These are phyloP conservation scores for Dryas iulia DNA, from an alignment of 1,140 invertebrate genomes.

Conservation along the genomic window DNA sequence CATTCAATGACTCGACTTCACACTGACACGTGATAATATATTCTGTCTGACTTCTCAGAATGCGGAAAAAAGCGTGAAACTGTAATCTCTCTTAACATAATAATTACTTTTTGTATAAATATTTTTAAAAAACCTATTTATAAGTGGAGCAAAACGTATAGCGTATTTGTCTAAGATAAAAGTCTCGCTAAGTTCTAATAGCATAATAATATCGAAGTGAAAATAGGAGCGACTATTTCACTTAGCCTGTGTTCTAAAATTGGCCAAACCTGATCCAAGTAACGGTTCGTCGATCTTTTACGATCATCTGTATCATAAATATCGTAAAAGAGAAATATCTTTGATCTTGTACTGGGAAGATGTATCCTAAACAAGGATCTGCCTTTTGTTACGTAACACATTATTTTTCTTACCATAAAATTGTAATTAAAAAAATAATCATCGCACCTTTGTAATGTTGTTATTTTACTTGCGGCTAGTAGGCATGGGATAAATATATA, in stretches of 20 bases:
- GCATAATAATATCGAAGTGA: slow-evolving; percentile 27
- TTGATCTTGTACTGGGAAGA: slow-evolving; percentile 56
- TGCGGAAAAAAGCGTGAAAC: too few relatives aligned
- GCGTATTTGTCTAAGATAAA: too few relatives aligned
- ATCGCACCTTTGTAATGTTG: too few relatives aligned
- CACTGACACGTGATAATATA: too few relatives aligned
- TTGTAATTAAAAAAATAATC: background rate
- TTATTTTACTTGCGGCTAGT: too few relatives aligned
- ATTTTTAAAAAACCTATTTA: too few relatives aligned
- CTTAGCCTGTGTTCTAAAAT: slow-evolving; percentile 50
- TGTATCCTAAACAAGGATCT: slow-evolving; percentile 47
- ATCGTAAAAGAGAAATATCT: slow-evolving; percentile 61
- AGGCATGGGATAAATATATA: too few relatives aligned
- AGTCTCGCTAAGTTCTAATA: background rate
- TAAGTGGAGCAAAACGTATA: too few relatives aligned
- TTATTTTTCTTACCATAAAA: background rate
- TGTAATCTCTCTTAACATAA: too few relatives aligned
- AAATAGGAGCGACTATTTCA: slow-evolving; percentile 42
- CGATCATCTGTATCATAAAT: slow-evolving; percentile 53
- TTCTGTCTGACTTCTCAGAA: too few relatives aligned
- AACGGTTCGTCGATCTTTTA: slow-evolving; percentile 49
- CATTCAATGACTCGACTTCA: too few relatives aligned
- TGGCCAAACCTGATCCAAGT: slow-evolving; percentile 45
- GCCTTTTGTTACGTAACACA: slow-evolving; percentile 20
- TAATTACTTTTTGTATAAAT: too few relatives aligned